Evolutionary conservation across 2,113 vertebrate genomes (phyloP), one percentile per base, ranked within the genome.

Genomic region (Thinocorus orbignyianus): DNA sequence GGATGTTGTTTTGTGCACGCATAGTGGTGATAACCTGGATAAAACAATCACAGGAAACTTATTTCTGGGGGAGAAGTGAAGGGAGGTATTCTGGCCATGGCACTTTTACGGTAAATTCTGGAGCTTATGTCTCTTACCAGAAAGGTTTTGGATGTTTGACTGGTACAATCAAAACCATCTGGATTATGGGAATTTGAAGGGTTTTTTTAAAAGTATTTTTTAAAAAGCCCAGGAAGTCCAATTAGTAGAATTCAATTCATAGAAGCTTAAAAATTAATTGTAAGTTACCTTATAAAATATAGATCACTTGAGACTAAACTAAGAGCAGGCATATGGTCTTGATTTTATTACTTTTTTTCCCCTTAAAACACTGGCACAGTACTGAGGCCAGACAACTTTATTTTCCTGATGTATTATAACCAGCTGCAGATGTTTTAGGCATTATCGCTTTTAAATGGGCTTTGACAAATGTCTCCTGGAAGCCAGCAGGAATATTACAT

Each of bases 351-450:
- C 51, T 77, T 49, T 58, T 69, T 62, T 19, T 1, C 61, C 46
- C 61, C 46, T 90, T 92, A 69, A 72, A 92, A 94, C 69, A 52
- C 28, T 22, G 44, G 69, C 76, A 71, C 0, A 0, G 41, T 71
- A 10, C 87, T 73, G 55, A 78, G 81, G 79, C 64, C 48, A 92
- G 76, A 83, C 66, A 95, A 72, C 52, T 95, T 95, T 83, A 92
- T 95, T 95, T 93, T 96, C 92, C 79, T 77, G 78, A 79, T 97
- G 54, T 90, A 87, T 96, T 85, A 30, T 93, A 95, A 95, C 72
- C 91, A 94, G 46, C 89, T 91, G 49, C 97, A 96, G 79, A 92
- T 97, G 96, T 97, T 96, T 96, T 80, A 90, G 82, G 77, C 35
- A 76, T 96, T 96, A 91, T 86, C 41, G 9, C 71, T 97, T 94